phyloP scores from a whole-genome alignment of 2,888 invertebrate genomes.

The Agrochola litura region DNA sequence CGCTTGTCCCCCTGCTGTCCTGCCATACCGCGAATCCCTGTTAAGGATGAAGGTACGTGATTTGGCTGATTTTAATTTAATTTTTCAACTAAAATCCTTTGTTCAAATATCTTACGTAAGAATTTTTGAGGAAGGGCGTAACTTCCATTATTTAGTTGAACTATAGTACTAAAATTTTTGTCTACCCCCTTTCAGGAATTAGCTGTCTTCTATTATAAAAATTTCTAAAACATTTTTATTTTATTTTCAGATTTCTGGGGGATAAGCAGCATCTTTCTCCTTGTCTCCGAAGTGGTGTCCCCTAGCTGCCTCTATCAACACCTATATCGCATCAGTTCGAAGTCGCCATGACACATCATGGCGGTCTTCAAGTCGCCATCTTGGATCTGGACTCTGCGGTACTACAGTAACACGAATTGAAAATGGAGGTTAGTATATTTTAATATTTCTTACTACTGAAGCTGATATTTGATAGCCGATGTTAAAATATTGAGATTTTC shows the following conservation, averaged over 20 bases:
- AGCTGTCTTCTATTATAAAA: too few relatives aligned
- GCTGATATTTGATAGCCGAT: too few relatives aligned
- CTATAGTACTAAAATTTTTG: neutral
- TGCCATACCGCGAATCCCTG: neutral
- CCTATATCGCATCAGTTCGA: neutral
- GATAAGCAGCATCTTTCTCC: neutral
- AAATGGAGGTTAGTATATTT: slow-evolving; percentile 7
- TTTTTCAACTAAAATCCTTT: neutral
- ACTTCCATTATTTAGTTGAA: neutral
- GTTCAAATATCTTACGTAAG: neutral
- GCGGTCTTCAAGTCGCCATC: slow-evolving; percentile 7
- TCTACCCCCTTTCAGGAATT: neutral
- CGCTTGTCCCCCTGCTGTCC: neutral
- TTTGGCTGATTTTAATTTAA: neutral
- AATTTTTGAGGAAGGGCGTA: neutral
- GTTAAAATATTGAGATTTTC: neutral
- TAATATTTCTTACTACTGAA: neutral
- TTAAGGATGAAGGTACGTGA: neutral
- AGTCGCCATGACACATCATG: neutral
- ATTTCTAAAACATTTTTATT: neutral
- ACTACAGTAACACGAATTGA: neutral
- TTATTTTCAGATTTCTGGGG: neutral
- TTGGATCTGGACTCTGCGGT: neutral
- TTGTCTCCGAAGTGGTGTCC: neutral
- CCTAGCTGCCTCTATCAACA: neutral